Evolutionary conservation across 1,140 invertebrate genomes (phyloP).

Genomic region (Nymphalis io): DNA sequence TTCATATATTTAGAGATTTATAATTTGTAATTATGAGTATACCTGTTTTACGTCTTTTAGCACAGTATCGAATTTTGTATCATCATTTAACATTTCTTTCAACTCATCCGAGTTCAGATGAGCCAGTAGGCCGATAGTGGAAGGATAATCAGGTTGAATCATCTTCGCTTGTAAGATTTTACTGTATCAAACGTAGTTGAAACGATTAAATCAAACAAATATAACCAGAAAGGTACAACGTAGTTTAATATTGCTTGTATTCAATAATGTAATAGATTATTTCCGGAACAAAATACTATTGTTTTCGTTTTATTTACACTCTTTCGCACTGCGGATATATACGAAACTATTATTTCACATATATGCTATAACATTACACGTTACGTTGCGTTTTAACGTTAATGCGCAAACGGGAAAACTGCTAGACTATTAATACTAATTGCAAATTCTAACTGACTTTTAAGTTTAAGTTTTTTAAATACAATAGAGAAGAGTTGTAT

Average conservation of each 20-base stretch:
- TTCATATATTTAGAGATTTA: background rate
- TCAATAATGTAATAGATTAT: constrained; percentile 1
- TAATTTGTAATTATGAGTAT: constrained; percentile 3
- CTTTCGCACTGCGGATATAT: too few species aligned
- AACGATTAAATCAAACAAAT: background rate
- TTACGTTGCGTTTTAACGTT: too few species aligned
- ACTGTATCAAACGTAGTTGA: background rate
- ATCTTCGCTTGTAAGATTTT: constrained; percentile 44
- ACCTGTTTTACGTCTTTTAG: constrained; percentile 90
- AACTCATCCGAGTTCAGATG: constrained; percentile 86
- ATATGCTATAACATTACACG: too few species aligned
- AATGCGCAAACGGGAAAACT: too few species aligned
- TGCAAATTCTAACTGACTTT: too few species aligned
- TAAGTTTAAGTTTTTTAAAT: too few species aligned
- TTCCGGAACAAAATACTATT: constrained; percentile 7
- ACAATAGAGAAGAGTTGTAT: too few species aligned
- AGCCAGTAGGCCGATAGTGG: constrained; percentile 71
- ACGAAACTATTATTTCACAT: too few species aligned
- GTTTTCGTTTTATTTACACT: background rate
- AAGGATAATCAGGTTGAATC: constrained; percentile 75
- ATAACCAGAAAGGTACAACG: background rate
- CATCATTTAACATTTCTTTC: constrained; percentile 91
- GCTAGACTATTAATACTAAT: too few species aligned
- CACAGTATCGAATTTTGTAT: constrained; percentile 90
- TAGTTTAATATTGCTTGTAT: background rate